Percentiles rank a stretch among this genome's conserved stretches.
phyloP scores from a whole-genome alignment of 2,888 invertebrate species.

The Axea sp. region DNA sequence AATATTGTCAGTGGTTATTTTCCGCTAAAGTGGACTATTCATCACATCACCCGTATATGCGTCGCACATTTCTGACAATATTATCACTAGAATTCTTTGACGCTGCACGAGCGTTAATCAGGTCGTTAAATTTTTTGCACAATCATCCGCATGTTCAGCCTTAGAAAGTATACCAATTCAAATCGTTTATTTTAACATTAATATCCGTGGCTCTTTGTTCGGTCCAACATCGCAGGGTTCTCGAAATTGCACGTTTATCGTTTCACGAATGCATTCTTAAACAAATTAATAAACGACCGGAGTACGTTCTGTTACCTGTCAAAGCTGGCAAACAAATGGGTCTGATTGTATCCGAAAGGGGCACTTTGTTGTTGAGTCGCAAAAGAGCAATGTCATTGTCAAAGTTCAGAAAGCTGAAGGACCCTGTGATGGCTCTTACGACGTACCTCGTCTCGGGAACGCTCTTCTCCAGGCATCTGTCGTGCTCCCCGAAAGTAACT shows the following conservation, averaged over 20 bases:
- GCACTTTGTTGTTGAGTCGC: constrained; percentile 89
- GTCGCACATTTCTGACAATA: constrained; percentile 65
- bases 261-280: too few species aligned
- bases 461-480: constrained; percentile 87
- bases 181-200: too few species aligned
- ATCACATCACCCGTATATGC: constrained; percentile 69
- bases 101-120: constrained; percentile 62
- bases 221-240: too few species aligned
- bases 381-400: constrained; percentile 93
- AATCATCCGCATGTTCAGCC: constrained; percentile 16
- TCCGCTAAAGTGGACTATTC: constrained; percentile 40
- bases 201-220: too few species aligned
- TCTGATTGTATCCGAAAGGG: constrained; percentile 87
- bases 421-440: constrained; percentile 87
- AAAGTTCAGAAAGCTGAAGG: constrained; percentile 91
- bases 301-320: too few species aligned
- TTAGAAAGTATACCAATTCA: constrained; percentile 21
- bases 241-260: too few species aligned
- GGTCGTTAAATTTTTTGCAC: constrained; percentile 54
- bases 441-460: constrained; percentile 88
- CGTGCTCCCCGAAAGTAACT: constrained; percentile 92
- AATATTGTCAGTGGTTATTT: constrained; percentile 32
- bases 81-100: constrained; percentile 61
- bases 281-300: too few species aligned
- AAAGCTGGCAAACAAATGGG: constrained; percentile 90